Percentiles rank a stretch among this genome's conserved stretches.
Conservation (phyloP, 2,113 vertebrate genomes). For the Tautogolabrus adspersus region DNA sequence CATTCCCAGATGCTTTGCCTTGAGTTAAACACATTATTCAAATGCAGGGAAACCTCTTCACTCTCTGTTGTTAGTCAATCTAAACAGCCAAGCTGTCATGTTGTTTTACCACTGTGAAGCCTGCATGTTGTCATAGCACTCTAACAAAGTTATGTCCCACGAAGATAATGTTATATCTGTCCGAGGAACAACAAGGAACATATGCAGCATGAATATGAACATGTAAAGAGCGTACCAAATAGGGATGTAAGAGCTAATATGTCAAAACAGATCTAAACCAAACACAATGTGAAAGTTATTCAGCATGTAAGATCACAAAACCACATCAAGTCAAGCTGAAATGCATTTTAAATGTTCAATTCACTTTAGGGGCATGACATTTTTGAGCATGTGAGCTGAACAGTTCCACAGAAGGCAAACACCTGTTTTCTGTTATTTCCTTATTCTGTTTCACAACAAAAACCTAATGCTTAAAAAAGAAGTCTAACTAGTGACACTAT, state of each 20-base stretch:
- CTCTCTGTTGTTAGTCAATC: conserved; percentile 57
- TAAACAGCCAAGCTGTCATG: conserved; percentile 20
- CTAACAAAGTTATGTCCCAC: conserved; percentile 53
- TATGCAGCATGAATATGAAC: conserved; percentile 1
- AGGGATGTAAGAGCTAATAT: conserved; percentile 15
- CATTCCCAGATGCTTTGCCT: too few species aligned
- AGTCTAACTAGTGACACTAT: too few species aligned
- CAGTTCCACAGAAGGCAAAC: conserved; percentile 3
- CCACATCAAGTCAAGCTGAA: neutral
- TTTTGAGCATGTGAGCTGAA: conserved; percentile 12
- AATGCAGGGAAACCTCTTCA: too few species aligned
- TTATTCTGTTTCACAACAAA: too few species aligned
- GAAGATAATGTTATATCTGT: conserved; percentile 47
- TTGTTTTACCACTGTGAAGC: conserved; percentile 13
- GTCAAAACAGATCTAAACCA: conserved; percentile 14
- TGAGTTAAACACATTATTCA: too few species aligned
- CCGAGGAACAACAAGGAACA: conserved; percentile 24
- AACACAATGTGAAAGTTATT: too few species aligned
- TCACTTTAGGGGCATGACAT: neutral
- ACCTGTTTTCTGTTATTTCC: neutral
- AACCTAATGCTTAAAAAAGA: too few species aligned
- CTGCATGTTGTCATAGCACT: conserved; percentile 30
- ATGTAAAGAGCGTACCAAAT: neutral
- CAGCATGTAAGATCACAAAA: neutral
- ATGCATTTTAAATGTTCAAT: neutral